Evolutionary conservation across 1,140 invertebrate species (phyloP).

Genomic region (Heliothis virescens): DNA sequence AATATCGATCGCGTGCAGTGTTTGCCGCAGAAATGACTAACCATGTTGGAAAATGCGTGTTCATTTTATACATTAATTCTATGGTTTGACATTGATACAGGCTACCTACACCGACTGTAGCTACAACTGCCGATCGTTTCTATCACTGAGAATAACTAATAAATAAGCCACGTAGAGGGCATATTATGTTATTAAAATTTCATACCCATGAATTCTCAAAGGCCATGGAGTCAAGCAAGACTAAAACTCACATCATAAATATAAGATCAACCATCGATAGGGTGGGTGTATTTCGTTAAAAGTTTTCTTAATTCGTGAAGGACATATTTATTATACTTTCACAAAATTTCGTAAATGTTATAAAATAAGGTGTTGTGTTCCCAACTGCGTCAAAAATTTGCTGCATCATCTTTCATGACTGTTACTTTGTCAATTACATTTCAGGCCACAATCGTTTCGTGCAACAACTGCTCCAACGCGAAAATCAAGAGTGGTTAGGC

Average conservation of each 20-base stretch:
- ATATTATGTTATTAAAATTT: conserved; percentile 6
- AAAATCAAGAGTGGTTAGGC: conserved; percentile 11
- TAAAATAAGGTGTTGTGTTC: conserved; percentile 2
- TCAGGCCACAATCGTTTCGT: conserved; percentile 7
- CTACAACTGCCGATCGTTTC: neutral
- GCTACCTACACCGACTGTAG: neutral
- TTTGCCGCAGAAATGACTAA: conserved; percentile 3
- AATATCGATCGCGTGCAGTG: conserved; percentile 6
- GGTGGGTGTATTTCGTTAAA: neutral
- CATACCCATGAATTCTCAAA: neutral
- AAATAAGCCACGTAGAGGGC: neutral
- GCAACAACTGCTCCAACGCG: neutral
- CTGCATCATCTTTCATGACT: neutral
- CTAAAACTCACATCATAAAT: neutral
- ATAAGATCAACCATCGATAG: neutral
- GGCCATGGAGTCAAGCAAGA: neutral
- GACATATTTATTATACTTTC: neutral
- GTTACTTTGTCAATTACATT: conserved; percentile 19
- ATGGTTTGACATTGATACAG: neutral
- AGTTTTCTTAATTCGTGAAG: conserved; percentile 15
- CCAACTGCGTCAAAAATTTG: conserved; percentile 1
- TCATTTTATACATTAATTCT: conserved; percentile 5
- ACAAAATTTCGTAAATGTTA: neutral
- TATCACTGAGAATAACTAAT: conserved; percentile 8
- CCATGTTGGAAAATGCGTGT: neutral